Conservation (phyloP, 2,113 vertebrate genomes). For the Brachyistius frenatus region DNA sequence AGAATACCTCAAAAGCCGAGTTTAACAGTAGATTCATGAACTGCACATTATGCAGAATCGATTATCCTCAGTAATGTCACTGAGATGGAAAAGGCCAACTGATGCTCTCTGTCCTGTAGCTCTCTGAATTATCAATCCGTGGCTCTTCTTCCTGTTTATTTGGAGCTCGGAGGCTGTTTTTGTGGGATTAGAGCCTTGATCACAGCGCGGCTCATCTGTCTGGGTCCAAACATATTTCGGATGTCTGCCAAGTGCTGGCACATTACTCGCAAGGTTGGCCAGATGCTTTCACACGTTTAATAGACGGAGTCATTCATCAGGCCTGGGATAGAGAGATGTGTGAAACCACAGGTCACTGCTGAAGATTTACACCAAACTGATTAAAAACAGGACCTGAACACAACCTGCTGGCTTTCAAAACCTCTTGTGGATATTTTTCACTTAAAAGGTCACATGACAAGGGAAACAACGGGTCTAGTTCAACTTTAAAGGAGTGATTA, state of each 20-base stretch:
- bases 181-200: conserved; percentile 26
- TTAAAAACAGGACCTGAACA: not conserved
- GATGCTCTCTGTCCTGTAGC: conserved; percentile 3
- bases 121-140: not conserved
- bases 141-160: conserved; percentile 7
- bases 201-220: conserved; percentile 22
- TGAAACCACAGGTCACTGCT: conserved; percentile 10
- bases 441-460: not conserved
- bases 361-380: not conserved
- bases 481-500: not conserved
- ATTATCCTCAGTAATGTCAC: conserved; percentile 28
- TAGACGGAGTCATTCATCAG: conserved; percentile 37
- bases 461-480: not conserved
- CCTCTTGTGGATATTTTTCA: not conserved
- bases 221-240: conserved; percentile 35
- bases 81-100: conserved; percentile 26
- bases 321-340: conserved; percentile 13
- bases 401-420: not conserved
- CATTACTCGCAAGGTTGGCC: conserved; percentile 38
- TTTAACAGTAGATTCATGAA: conserved; percentile 11
- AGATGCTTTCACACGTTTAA: conserved; percentile 56
- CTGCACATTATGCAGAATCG: conserved; percentile 23
- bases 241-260: conserved; percentile 29
- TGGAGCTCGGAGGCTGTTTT: not conserved
- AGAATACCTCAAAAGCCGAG: not conserved